phyloP scores from a whole-genome alignment of 2,888 invertebrate genomes.

The Caenorhabditis becei region DNA sequence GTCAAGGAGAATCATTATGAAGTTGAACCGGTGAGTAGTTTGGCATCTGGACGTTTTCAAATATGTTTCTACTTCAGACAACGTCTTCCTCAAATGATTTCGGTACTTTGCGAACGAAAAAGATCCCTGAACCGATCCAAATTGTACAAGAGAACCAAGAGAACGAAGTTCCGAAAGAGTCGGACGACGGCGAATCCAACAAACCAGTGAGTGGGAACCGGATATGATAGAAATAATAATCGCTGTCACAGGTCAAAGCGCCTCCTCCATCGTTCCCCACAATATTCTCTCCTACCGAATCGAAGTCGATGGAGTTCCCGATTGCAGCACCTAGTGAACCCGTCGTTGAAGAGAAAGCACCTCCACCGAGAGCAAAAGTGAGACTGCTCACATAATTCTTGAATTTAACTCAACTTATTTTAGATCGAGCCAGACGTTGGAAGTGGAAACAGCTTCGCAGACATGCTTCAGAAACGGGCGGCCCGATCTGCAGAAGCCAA shows the following conservation, averaged over 20 bases:
- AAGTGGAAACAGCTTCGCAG: slow-evolving; percentile 76
- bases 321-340: slow-evolving; percentile 24
- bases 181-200: slow-evolving; percentile 87
- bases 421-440: slow-evolving; percentile 69
- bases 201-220: slow-evolving; percentile 85
- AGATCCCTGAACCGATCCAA: slow-evolving; percentile 72
- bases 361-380: slow-evolving; percentile 66
- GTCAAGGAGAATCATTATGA: slow-evolving; percentile 19
- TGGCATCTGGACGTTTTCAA: no score
- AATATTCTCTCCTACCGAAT: slow-evolving; percentile 80
- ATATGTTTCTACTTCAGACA: slow-evolving; percentile 33
- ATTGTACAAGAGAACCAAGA: slow-evolving; percentile 67
- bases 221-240: background rate
- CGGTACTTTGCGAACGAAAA: slow-evolving; percentile 23
- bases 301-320: slow-evolving; percentile 80
- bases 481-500: slow-evolving; percentile 73
- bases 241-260: slow-evolving; percentile 73
- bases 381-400: background rate
- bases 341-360: slow-evolving; percentile 42
- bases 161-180: slow-evolving; percentile 59
- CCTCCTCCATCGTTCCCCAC: slow-evolving; percentile 79
- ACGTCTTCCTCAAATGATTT: slow-evolving; percentile 28
- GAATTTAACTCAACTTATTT: background rate
- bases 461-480: slow-evolving; percentile 78
- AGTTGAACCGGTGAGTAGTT: slow-evolving; percentile 31